phyloP scores from a whole-genome alignment of 2,888 invertebrate genomes.

The Acleris literana region DNA sequence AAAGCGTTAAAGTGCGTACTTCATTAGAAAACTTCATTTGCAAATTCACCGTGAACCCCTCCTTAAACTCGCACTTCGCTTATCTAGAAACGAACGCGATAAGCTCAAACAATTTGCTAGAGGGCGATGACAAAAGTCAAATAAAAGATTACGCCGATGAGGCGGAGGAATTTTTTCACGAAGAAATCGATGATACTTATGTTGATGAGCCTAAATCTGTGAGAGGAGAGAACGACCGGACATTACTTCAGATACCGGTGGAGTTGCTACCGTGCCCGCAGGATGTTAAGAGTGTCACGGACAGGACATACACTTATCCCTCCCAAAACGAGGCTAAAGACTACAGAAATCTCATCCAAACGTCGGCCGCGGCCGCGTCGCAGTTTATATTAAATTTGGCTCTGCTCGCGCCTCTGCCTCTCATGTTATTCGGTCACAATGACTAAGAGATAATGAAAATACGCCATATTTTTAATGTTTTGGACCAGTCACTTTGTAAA shows the following conservation, averaged over 20 bases:
- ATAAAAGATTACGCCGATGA: constrained; percentile 69
- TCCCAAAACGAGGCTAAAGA: constrained; percentile 83
- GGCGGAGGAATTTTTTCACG: constrained; percentile 66
- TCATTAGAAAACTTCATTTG: constrained; percentile 90
- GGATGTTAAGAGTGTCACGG: constrained; percentile 85
- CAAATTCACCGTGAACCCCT: constrained; percentile 81
- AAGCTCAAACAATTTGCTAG: constrained; percentile 67
- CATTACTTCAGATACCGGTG: constrained; percentile 81
- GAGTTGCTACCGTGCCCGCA: constrained; percentile 85
- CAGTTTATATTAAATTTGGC: constrained; percentile 29
- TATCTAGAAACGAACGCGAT: constrained; percentile 71
- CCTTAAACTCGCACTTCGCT: constrained; percentile 69
- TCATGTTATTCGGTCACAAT: constrained; percentile 26
- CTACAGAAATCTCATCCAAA: constrained; percentile 73
- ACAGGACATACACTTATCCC: constrained; percentile 80
- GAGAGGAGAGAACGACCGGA: constrained; percentile 71
- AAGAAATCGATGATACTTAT: constrained; percentile 70
- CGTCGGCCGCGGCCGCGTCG: constrained; percentile 50
- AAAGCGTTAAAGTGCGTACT: constrained; percentile 87
- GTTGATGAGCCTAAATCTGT: constrained; percentile 68
- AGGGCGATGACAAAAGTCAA: constrained; percentile 65
- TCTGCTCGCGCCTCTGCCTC: constrained; percentile 4
- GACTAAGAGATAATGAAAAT: constrained; percentile 24
- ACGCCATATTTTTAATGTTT: constrained; percentile 29
- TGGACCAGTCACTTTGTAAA: constrained; percentile 37